phyloP scores from a whole-genome alignment of 2,797 vertebrate genomes.

The Sciaenops ocellatus region DNA sequence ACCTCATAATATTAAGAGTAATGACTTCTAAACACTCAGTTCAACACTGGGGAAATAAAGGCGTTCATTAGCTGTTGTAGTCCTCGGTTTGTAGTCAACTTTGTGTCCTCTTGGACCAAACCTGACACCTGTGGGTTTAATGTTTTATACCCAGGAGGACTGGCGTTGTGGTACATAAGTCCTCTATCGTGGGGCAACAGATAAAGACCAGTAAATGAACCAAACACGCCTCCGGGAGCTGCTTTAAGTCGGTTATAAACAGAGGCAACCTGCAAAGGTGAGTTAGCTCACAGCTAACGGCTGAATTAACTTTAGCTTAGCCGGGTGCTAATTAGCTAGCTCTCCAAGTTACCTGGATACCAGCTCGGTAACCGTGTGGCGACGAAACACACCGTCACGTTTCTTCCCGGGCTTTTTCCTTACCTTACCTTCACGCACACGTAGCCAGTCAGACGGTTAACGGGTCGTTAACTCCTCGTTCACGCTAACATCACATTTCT shows the following conservation, averaged over 20 bases:
- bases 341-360: slow-evolving; percentile 40
- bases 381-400: neutral
- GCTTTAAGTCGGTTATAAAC: neutral
- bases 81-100: neutral
- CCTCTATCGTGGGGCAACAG: neutral
- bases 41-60: neutral
- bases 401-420: neutral
- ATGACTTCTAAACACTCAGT: neutral
- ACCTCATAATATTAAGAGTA: neutral
- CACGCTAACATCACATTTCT: slow-evolving; percentile 72
- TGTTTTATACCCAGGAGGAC: neutral
- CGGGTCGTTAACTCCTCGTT: slow-evolving; percentile 25
- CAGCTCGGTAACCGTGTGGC: too few species aligned
- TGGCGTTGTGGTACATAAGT: neutral
- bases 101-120: neutral
- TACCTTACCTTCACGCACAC: slow-evolving; percentile 51
- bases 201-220: rapidly evolving
- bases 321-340: slow-evolving; percentile 65
- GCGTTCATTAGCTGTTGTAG: neutral
- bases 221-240: neutral
- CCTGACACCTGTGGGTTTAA: slow-evolving; percentile 21
- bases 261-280: neutral
- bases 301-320: slow-evolving; percentile 75
- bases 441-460: slow-evolving; percentile 1
- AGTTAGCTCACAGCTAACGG: slow-evolving; percentile 29